These are phyloP conservation scores for Temnothorax unifasciatus DNA, from an alignment of 2,888 invertebrate species.

Conservation along the genomic window DNA sequence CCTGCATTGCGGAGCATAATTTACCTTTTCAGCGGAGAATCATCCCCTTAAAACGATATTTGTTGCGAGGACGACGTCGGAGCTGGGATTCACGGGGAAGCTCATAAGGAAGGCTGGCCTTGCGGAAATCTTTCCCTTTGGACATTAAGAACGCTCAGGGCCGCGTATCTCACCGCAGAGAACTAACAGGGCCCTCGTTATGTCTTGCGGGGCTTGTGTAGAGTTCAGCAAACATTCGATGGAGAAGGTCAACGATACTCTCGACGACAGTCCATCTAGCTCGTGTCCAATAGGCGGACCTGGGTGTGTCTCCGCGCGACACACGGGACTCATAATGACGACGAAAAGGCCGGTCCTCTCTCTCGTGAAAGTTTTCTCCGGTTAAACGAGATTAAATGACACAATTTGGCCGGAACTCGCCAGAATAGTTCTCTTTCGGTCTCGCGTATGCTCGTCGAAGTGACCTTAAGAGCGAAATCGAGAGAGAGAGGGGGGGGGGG, in stretches of 20 bases:
- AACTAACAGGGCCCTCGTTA: conserved; percentile 57
- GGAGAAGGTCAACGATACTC: conserved; percentile 57
- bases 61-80: conserved; percentile 33
- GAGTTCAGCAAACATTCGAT: conserved; percentile 62
- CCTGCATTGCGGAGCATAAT: conserved; percentile 44
- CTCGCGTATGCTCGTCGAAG: conserved; percentile 63
- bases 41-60: conserved; percentile 46
- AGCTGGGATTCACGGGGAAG: conserved; percentile 29
- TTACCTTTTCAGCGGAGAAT: conserved; percentile 36
- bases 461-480: conserved; percentile 69
- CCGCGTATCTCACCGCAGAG: conserved; percentile 51
- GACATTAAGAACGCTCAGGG: conserved; percentile 49
- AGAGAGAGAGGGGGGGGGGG: background rate
- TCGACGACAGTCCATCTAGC: conserved; percentile 35
- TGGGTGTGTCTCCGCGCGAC: conserved; percentile 19
- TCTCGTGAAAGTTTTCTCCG: conserved; percentile 64
- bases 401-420: conserved; percentile 64
- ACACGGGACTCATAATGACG: conserved; percentile 45
- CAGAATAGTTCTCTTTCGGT: conserved; percentile 48
- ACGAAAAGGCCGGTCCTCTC: conserved; percentile 32
- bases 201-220: conserved; percentile 30
- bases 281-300: conserved; percentile 29
- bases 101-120: conserved; percentile 42
- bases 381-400: conserved; percentile 72
- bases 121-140: conserved; percentile 50